Conservation (phyloP, 1,140 invertebrate species). For the Drosophila athabasca region DNA sequence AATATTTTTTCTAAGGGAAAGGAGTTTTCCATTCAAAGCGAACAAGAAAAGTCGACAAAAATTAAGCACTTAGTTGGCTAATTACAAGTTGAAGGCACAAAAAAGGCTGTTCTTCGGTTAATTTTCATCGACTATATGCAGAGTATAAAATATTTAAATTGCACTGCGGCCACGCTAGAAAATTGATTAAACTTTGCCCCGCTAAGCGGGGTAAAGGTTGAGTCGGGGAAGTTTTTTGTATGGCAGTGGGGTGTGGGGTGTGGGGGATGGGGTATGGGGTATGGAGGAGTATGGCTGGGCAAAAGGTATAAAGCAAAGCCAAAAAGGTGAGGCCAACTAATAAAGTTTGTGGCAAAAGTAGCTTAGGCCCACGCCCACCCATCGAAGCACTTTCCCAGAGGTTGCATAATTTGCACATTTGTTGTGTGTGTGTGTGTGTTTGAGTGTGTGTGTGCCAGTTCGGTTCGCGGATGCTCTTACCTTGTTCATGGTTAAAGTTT, state of each 20-base stretch:
- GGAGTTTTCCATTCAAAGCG: too few species aligned
- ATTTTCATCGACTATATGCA: conserved; percentile 19
- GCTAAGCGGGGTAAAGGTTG: conserved; percentile 31
- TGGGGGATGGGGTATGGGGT: background rate
- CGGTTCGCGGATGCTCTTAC: conserved; percentile 23
- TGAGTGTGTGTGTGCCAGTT: conserved; percentile 1
- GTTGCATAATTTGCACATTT: conserved; percentile 70
- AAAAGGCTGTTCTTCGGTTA: conserved; percentile 6
- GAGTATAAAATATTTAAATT: conserved; percentile 70
- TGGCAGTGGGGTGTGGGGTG: too few species aligned
- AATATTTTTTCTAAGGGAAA: background rate
- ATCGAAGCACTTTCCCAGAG: conserved; percentile 38
- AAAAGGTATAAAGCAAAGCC: conserved; percentile 58
- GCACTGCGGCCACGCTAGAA: conserved; percentile 33
- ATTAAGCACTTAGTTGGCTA: conserved; percentile 45
- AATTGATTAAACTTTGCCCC: conserved; percentile 67
- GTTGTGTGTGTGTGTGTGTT: conserved; percentile 45
- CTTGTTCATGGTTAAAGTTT: conserved; percentile 65
- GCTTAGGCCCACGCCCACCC: conserved; percentile 67
- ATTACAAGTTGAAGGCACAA: conserved; percentile 39
- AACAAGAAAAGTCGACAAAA: conserved; percentile 2
- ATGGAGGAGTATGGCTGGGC: conserved; percentile 4
- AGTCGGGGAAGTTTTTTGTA: conserved; percentile 25
- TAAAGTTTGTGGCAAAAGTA: conserved; percentile 65
- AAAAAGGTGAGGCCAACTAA: conserved; percentile 71